These are phyloP conservation scores for Tenthredo livida DNA, from an alignment of 2,888 invertebrate genomes.

Conservation along the genomic window DNA sequence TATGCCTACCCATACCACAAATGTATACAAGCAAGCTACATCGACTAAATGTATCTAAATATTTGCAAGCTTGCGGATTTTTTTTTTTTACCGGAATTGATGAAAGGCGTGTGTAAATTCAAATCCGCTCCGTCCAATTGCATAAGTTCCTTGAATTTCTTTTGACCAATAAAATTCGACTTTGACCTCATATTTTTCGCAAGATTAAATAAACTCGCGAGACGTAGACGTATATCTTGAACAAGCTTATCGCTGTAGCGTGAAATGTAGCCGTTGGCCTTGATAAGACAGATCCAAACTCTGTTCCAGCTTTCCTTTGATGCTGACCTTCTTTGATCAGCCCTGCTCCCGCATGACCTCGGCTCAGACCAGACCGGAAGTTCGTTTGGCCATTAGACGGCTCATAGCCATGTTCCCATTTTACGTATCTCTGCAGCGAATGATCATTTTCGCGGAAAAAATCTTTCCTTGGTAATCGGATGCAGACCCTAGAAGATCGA, in stretches of 20 bases:
- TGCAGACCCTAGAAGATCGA: neutral
- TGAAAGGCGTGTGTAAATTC: neutral
- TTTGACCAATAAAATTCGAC: constrained; percentile 9
- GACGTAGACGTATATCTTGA: neutral
- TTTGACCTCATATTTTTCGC: constrained; percentile 6
- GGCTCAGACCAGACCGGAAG: constrained; percentile 23
- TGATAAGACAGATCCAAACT: constrained; percentile 38
- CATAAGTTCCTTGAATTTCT: neutral
- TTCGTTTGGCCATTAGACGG: constrained; percentile 45
- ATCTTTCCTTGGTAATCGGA: constrained; percentile 31
- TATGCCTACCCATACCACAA: neutral
- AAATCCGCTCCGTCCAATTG: neutral
- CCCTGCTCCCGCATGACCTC: neutral
- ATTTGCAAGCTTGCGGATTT: neutral
- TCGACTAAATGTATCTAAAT: neutral
- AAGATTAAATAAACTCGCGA: constrained; percentile 4
- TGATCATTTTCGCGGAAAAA: constrained; percentile 31
- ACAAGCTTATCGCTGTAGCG: constrained; percentile 32
- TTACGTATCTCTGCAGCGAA: neutral
- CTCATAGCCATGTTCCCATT: neutral
- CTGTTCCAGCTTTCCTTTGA: constrained; percentile 40
- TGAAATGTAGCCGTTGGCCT: constrained; percentile 27
- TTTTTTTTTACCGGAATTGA: neutral
- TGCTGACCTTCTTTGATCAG: constrained; percentile 51
- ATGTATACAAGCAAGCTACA: neutral